Evolutionary conservation across 2,888 invertebrate species (phyloP).

Genomic region (Crocallis elinguaria): DNA sequence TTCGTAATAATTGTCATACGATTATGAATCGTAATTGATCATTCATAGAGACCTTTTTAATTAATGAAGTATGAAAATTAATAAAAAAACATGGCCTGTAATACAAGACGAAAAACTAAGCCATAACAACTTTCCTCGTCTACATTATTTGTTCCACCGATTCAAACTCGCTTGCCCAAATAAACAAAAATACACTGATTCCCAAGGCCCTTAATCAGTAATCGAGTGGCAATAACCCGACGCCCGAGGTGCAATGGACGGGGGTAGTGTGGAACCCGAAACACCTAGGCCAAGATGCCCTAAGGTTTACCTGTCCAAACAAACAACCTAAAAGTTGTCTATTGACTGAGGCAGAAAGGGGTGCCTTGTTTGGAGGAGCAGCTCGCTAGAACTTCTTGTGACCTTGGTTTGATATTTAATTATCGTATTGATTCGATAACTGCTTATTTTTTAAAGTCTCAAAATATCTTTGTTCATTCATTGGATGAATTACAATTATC

Average conservation of each 20-base stretch:
- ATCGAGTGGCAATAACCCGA: slow-evolving; percentile 30
- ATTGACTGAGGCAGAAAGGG: slow-evolving; percentile 30
- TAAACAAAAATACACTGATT: slow-evolving; percentile 5
- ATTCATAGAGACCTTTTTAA: no score
- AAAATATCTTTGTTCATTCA: no score
- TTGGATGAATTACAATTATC: no score
- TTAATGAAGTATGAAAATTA: no score
- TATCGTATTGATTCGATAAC: slow-evolving; percentile 24
- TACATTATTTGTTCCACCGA: neutral
- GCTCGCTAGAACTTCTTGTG: slow-evolving; percentile 18
- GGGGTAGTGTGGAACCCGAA: no score
- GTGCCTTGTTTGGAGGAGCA: slow-evolving; percentile 13
- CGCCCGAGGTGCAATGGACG: no score
- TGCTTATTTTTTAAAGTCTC: neutral
- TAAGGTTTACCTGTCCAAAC: slow-evolving; percentile 28
- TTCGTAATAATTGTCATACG: no score
- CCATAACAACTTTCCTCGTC: no score
- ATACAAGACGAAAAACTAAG: no score
- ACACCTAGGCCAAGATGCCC: slow-evolving; percentile 22
- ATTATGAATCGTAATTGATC: no score
- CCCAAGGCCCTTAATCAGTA: slow-evolving; percentile 10
- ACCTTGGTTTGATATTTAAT: slow-evolving; percentile 35
- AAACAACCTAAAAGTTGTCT: slow-evolving; percentile 37
- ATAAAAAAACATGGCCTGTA: no score
- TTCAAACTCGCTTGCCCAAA: neutral